Base-by-base conservation (phyloP, 2,113 vertebrate genomes). In the Pao palembangensis region DNA sequence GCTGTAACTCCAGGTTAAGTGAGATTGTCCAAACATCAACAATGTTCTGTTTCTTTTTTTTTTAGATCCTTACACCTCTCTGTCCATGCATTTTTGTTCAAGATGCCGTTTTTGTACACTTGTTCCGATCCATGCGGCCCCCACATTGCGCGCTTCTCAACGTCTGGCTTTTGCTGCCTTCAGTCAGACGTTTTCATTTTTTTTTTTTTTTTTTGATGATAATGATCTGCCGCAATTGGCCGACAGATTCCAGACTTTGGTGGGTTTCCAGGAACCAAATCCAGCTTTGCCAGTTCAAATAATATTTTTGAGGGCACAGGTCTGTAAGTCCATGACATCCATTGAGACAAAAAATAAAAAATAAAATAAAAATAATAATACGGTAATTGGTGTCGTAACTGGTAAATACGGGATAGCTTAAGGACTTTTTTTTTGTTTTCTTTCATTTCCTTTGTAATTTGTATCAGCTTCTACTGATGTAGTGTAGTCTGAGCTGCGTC, bases 311-410 rank as follows among this genome's bases (percentile, higher is more conserved):
- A 82, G 57, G 66, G 53, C 65, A 55, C 52, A 67, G 63, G 51
- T 85, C 64, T 67, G 48, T 70, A 50, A 71, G 53, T 51, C 46
- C 52, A 25, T 72, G 57, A 54, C 70, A 60, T 67, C 60, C 50
- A 81, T 70, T 71, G 67, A 44, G 69, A 88, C 54, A 79, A 81
- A 82, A 19, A 31, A 77, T 34, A n/a, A n/a, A n/a, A 34, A 2
- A 5, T 34, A 82, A 25, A 25, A 25, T 3, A 25, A 25, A 28
- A 28, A 28, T 6, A 28, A 28, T 28, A 28, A 28, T 28, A 28
- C 25, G 6, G 5, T 7, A 28, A 28, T 60, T 66, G 67, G 67
- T 53, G 73, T 66, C 67, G 73, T 55, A 65, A 80, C 79, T 49
- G 69, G 69, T 71, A 71, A 52, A 69, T 66, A 80, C 20, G 46